Evolutionary conservation across 2,888 invertebrate species (phyloP).

Genomic region (Ornithoptera priamus): DNA sequence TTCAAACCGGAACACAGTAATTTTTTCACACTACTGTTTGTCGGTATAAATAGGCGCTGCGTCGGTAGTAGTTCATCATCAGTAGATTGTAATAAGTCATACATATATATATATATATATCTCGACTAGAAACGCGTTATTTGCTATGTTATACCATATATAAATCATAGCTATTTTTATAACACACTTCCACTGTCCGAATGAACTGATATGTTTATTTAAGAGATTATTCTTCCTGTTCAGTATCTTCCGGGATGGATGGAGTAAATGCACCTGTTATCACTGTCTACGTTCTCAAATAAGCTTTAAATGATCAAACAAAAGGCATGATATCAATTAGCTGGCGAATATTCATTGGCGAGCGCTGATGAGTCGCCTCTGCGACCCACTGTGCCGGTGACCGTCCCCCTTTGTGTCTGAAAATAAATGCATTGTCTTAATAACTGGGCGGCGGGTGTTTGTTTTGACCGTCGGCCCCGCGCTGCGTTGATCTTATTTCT

Average conservation of each 20-base stretch:
- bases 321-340: conserved; percentile 22
- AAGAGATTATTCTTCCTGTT: conserved; percentile 39
- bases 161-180: no score
- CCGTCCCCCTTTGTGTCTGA: conserved; percentile 33
- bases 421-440: conserved; percentile 45
- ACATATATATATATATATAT: no score
- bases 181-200: neutral
- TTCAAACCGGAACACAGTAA: no score
- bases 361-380: conserved; percentile 32
- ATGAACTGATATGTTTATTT: conserved; percentile 36
- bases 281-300: neutral
- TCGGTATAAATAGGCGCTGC: no score
- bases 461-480: conserved; percentile 29
- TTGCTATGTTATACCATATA: no score
- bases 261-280: conserved; percentile 23
- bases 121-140: no score
- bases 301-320: conserved; percentile 2
- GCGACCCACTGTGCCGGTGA: conserved; percentile 35
- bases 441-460: conserved; percentile 37
- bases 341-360: conserved; percentile 15
- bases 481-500: conserved; percentile 8
- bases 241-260: conserved; percentile 34
- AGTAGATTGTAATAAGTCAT: no score
- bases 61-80: no score
- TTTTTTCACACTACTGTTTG: no score